These are phyloP conservation scores for Caerostris darwini DNA, from an alignment of 1,140 invertebrate species.

Conservation along the genomic window DNA sequence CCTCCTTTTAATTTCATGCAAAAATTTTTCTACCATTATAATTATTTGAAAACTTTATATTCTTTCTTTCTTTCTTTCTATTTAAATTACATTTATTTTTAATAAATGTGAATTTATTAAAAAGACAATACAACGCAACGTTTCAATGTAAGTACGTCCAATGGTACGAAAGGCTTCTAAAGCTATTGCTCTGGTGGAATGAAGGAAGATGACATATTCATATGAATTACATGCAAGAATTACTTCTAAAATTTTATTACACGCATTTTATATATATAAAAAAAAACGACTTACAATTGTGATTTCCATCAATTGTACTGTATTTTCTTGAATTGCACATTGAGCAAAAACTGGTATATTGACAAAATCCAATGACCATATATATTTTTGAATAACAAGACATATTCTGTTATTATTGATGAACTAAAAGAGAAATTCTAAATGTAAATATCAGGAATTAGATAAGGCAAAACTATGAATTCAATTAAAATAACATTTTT, in stretches of 20 bases:
- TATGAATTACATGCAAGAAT: background rate
- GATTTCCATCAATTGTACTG: conserved; percentile 92
- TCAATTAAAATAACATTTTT: background rate
- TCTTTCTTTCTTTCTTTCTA: background rate
- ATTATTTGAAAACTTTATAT: background rate
- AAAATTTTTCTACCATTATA: background rate
- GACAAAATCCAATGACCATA: conserved; percentile 71
- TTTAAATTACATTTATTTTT: background rate
- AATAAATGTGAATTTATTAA: background rate
- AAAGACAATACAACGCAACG: background rate
- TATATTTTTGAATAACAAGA: conserved; percentile 85
- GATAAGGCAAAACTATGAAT: background rate
- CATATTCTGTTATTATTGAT: conserved; percentile 86
- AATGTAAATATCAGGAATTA: conserved; percentile 79
- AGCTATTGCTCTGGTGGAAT: background rate
- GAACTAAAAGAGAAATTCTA: conserved; percentile 2
- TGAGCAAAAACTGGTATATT: conserved; percentile 85
- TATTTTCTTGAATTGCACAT: conserved; percentile 90
- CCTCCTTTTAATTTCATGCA: too few species aligned
- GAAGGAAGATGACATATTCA: background rate
- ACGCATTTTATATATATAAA: background rate
- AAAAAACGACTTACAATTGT: conserved; percentile 87
- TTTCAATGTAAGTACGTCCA: background rate
- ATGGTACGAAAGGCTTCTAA: background rate
- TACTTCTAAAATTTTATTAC: too few species aligned